Evolutionary conservation across 2,797 vertebrate genomes (phyloP), one percentile per base, ranked within the genome.

Genomic region (Hapalemur alaotrensis): DNA sequence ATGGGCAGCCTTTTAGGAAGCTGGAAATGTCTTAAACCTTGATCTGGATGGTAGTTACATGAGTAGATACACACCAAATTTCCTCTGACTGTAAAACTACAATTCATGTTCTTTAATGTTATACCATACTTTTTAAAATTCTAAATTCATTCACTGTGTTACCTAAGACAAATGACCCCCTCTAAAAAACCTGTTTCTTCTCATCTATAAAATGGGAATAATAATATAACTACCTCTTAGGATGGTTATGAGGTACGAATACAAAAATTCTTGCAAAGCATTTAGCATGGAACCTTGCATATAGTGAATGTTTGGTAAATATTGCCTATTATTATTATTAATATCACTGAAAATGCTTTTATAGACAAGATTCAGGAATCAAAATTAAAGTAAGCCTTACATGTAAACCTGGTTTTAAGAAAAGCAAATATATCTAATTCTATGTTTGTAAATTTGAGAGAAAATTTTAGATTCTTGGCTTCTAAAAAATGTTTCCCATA

Each of bases 301-400:
- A 52, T 18, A 88, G 18, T 28, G 13, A 50, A 15, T 22, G 5
- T 50, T 95, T 88, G 83, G 65, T 83, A 86, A 95, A 50, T 86
- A 11, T 38, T 87, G 13, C 35, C 70, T 76, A 50, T 46, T 94
- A 43, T 46, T 94, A 43, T 67, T 82, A 12, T 59, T 59, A 25
- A 2, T 67, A 38, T 89, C 61, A 83, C 65, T 78, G 38, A 87
- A 17, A 79, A 86, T 48, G 4, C 43, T 41, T 2, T 65, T 50
- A 78, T 18, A 93, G 65, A 41, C 46, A 96, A 63, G 70, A 76
- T 78, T 59, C 43, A 81, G 32, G 54, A 94, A 87, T 73, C 65
- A n/a, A 70, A 86, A 87, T 72, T 84, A 94, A 95, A 12, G 15
- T 61, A 96, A 86, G 48, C 65, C 32, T 13, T 72, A 89, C 13